Percentiles rank a stretch among this genome's conserved stretches.
Conservation (phyloP, 1,140 invertebrate genomes). For the Eupeodes corollae region DNA sequence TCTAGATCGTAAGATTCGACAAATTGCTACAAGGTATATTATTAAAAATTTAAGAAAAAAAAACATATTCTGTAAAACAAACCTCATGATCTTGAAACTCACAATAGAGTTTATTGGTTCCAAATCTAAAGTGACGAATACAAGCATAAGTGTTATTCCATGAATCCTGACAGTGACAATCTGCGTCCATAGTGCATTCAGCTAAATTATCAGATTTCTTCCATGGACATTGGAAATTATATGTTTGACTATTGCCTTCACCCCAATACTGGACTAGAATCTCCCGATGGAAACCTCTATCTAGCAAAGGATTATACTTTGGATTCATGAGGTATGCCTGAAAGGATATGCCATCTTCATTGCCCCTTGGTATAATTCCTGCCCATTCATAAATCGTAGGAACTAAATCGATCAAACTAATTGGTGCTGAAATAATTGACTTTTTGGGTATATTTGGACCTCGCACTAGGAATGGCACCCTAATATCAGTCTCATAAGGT, state of each 20-base stretch:
- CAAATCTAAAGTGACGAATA: slow-evolving; percentile 47
- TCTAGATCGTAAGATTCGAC: slow-evolving; percentile 58
- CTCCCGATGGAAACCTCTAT: slow-evolving; percentile 35
- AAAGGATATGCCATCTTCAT: slow-evolving; percentile 52
- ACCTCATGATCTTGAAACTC: slow-evolving; percentile 62
- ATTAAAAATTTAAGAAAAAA: not conserved
- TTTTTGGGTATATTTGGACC: slow-evolving; percentile 55
- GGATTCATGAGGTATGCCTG: slow-evolving; percentile 17
- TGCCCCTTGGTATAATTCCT: slow-evolving; percentile 20
- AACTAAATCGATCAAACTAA: slow-evolving; percentile 68
- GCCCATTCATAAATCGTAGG: slow-evolving; percentile 67
- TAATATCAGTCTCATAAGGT: slow-evolving; percentile 79
- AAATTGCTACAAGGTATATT: slow-evolving; percentile 46
- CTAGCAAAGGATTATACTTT: slow-evolving; percentile 1
- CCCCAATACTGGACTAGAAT: slow-evolving; percentile 71
- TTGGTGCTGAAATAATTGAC: slow-evolving; percentile 40
- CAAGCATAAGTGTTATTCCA: slow-evolving; percentile 77
- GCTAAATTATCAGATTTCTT: slow-evolving; percentile 43
- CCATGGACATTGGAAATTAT: slow-evolving; percentile 45
- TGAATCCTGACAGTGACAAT: slow-evolving; percentile 73
- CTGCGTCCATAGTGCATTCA: slow-evolving; percentile 49
- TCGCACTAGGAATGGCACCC: slow-evolving; percentile 65
- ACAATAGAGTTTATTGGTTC: slow-evolving; percentile 58
- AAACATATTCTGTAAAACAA: slow-evolving; percentile 11
- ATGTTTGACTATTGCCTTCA: slow-evolving; percentile 46